Base-by-base conservation (phyloP, 2,888 invertebrate genomes). In the Thysanoteuthis rhombus region DNA sequence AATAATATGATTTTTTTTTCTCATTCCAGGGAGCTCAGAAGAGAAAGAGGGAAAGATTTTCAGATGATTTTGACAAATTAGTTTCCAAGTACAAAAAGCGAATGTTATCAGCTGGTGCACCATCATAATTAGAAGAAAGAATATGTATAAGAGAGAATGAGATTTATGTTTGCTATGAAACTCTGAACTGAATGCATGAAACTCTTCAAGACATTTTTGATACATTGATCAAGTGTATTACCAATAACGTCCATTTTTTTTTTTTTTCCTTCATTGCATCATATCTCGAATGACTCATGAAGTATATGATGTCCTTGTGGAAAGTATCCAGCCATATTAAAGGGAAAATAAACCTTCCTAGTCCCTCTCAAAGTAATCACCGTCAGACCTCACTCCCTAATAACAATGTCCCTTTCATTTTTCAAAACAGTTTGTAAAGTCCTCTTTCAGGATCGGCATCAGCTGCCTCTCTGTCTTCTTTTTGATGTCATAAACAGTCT, bases 71-170 rank as follows among this genome's bases (percentile, higher is more conserved):
- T 92, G 92, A 92, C 19, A 32, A 22, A 16, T 45, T 92, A 39
- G 92, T 92, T 40, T 40, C 92, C 10, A 92, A 92, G 22, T 92
- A 92, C 45, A 92, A 92, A 40, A 92, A 92, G 92, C 40, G 36
- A 36, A 92, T 92, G 42, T 40, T 92, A 40, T 75, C 75, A 75
- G 75, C 75, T 36, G n/a, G 75, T 5, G n/a, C 75, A 75, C n/a
- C 75, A n/a, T 75, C 36, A 5, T 52, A 52, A 52, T 36, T 36
- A n/a, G 32, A 58, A 28, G 1, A 19, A 25, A 32, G 32, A 58
- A 75, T n/a, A 19, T n/a, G n/a, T n/a, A 36, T 75, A n/a, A 75
- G 75, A n/a, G 75, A n/a, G 75, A 10, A 16, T 12, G 75, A 12
- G 32, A 32, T 32, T 58, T 58, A 32, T 75, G 75, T 19, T 75